Evolutionary conservation across 64 coral and sea anemone genomes (phyloP).

Genomic region (Orbicella faveolata): DNA sequence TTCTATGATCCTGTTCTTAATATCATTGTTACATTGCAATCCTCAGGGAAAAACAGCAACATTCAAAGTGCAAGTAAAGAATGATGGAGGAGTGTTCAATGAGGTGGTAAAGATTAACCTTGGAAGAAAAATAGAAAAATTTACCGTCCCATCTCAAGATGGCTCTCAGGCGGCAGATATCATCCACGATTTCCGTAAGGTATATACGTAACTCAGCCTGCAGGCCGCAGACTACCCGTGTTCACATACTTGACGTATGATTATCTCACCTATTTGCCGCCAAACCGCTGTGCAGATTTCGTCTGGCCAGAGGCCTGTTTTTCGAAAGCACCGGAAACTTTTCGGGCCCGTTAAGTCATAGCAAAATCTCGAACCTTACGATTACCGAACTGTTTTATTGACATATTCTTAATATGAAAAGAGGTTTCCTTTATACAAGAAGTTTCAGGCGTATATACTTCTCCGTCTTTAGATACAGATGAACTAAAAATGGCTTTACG

Average conservation of each 20-base stretch:
- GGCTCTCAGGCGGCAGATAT: not conserved
- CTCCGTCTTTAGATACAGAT: no score
- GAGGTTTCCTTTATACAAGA: no score
- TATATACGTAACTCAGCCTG: not conserved
- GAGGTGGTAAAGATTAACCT: conserved; percentile 26
- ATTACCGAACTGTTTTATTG: no score
- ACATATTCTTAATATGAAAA: no score
- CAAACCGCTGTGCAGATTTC: not conserved
- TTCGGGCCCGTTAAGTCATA: no score
- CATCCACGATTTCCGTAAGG: conserved; percentile 40
- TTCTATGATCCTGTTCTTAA: not conserved
- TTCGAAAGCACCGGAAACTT: no score
- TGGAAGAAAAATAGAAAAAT: conserved; percentile 3
- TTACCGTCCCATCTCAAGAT: conserved; percentile 14
- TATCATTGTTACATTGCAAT: not conserved
- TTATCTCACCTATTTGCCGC: not conserved
- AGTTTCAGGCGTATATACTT: no score
- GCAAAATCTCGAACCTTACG: no score
- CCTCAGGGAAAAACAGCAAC: not conserved
- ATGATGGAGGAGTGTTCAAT: not conserved
- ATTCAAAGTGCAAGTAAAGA: not conserved
- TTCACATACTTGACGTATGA: not conserved
- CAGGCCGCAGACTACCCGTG: not conserved
- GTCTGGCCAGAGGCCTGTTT: no score
- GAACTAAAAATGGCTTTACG: no score